Conservation (phyloP, 2,888 invertebrate species). For the Platycheirus rosarum region DNA sequence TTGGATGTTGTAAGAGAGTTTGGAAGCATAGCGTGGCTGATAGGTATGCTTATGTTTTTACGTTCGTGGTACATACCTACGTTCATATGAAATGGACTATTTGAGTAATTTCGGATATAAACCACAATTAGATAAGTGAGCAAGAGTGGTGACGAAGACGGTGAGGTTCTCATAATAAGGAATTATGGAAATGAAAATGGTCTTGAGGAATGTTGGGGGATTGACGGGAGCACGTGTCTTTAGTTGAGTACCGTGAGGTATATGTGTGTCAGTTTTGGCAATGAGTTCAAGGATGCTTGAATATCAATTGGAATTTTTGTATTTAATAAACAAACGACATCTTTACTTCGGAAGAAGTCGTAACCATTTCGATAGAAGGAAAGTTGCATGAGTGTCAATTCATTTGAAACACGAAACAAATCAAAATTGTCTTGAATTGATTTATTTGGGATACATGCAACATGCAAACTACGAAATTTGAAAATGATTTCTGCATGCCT, state of each 20-base stretch:
- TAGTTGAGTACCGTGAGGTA: background rate
- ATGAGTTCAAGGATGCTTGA: slow-evolving; percentile 21
- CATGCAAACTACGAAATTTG: too few relatives aligned
- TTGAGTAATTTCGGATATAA: slow-evolving; percentile 60
- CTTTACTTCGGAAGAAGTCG: slow-evolving; percentile 1
- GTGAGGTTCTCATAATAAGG: slow-evolving; percentile 48
- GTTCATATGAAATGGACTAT: slow-evolving; percentile 46
- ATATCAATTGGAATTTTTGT: slow-evolving; percentile 10
- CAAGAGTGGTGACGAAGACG: slow-evolving; percentile 26
- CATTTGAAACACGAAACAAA: background rate
- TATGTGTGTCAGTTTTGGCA: slow-evolving; percentile 21
- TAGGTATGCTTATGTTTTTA: background rate
- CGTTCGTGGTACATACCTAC: slow-evolving; percentile 9
- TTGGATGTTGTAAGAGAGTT: slow-evolving; percentile 9
- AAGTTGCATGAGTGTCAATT: slow-evolving; percentile 11
- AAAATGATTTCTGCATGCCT: too few relatives aligned
- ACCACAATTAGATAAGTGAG: slow-evolving; percentile 59
- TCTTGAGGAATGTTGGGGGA: background rate
- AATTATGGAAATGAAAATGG: slow-evolving; percentile 48
- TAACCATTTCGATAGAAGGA: background rate
- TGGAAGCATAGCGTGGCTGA: slow-evolving; percentile 13
- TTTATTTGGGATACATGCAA: background rate
- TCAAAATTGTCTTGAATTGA: background rate
- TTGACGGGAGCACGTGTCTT: background rate
- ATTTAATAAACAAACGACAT: too few relatives aligned